Evolutionary conservation across 37 sponge, comb jelly and placozoan species (phyloP).

Genomic region (Agelas oroides): DNA sequence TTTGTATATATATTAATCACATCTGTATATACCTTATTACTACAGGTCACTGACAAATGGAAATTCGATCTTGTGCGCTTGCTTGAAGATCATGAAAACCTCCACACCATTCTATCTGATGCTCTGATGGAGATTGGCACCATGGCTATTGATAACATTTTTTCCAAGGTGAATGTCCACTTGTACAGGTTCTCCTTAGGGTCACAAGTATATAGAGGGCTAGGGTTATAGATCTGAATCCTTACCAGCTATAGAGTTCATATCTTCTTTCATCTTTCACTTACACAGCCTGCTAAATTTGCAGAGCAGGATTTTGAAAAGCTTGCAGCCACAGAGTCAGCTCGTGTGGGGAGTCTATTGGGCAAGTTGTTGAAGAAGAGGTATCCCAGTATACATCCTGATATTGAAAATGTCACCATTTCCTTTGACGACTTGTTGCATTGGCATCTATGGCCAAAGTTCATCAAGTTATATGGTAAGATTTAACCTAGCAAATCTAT

Average conservation of each 20-base stretch:
- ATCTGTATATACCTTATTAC: too few relatives aligned
- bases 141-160: slow-evolving; percentile 18
- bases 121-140: slow-evolving; percentile 6
- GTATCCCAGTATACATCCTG: slow-evolving; percentile 11
- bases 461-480: slow-evolving; percentile 50
- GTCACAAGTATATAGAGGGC: background rate
- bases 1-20: too few relatives aligned
- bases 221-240: background rate
- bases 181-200: background rate
- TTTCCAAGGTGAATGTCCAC: background rate
- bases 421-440: slow-evolving; percentile 48
- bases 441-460: slow-evolving; percentile 61
- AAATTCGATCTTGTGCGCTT: slow-evolving; percentile 16
- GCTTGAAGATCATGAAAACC: background rate
- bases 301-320: background rate
- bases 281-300: background rate
- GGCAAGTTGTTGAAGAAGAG: slow-evolving; percentile 5
- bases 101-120: background rate
- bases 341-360: background rate
- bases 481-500: too few relatives aligned
- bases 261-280: too few relatives aligned
- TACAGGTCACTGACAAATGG: background rate
- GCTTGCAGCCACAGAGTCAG: background rate
- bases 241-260: too few relatives aligned
- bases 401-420: background rate